These are phyloP conservation scores for Coenonympha arcania DNA, from an alignment of 2,888 invertebrate genomes.

Conservation along the genomic window DNA sequence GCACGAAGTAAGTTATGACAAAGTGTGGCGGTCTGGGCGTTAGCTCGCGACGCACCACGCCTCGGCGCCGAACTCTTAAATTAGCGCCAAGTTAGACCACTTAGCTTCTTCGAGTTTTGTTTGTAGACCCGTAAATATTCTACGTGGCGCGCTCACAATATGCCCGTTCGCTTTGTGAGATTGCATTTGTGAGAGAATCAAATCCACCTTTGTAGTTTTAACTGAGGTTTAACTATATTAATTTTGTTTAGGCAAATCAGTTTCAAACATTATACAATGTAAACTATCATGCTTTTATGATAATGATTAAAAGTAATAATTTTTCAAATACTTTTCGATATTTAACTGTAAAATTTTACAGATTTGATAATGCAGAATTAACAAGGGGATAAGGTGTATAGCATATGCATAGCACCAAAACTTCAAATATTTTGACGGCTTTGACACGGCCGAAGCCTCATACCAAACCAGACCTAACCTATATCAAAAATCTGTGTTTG, in stretches of 20 bases:
- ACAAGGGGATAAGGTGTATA: too few relatives aligned
- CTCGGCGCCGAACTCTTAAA: conserved; percentile 63
- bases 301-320: too few relatives aligned
- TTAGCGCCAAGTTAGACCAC: conserved; percentile 70
- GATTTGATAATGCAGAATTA: too few relatives aligned
- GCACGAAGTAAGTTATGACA: conserved; percentile 62
- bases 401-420: too few relatives aligned
- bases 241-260: neutral
- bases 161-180: conserved; percentile 38
- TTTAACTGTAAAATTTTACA: too few relatives aligned
- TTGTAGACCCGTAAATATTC: conserved; percentile 68
- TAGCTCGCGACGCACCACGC: conserved; percentile 37
- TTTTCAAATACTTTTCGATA: too few relatives aligned
- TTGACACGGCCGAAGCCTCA: too few relatives aligned
- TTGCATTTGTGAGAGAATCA: conserved; percentile 48
- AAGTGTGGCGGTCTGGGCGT: conserved; percentile 51
- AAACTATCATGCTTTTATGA: too few relatives aligned
- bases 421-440: too few relatives aligned
- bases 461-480: too few relatives aligned
- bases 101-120: conserved; percentile 70
- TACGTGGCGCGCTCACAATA: conserved; percentile 56
- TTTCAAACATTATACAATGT: too few relatives aligned
- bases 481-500: too few relatives aligned
- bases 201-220: conserved; percentile 37
- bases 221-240: neutral